Evolutionary conservation across 2,888 invertebrate genomes (phyloP), one percentile per base, ranked within the genome.

Genomic region (Magallana nippona): DNA sequence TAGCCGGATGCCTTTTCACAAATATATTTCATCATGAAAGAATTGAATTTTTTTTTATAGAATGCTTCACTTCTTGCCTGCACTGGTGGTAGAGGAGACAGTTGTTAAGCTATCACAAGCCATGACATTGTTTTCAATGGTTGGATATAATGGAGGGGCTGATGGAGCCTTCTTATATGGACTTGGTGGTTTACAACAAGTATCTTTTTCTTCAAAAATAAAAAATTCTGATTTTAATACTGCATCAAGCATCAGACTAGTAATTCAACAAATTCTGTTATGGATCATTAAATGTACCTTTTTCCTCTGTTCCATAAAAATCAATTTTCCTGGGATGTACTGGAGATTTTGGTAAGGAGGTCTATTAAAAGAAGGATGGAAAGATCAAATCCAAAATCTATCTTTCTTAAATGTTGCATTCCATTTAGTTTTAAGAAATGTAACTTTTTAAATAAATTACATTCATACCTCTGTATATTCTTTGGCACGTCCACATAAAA

Each of bases 51-150:
- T 60, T n/a, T 19, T 3, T n/a, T 10, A 60, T 60, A 19, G 0
- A 19, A 44, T 44, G 44, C 55, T 55, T 13, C n/a, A 19, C 8
- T n/a, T 10, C 57, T 79, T 79, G 22, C 19, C 27, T 57, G 56
- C 57, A 63, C 63, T 71, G 5, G 79, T 82, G 22, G 63, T 56
- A 3, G 83, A 81, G 55, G 85, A 83, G 32, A 83, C 82, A 2
- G 83, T 85, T 57, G 85, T 85, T 57, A 83, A 57, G 55, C 83
- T 83, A 71, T 82, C 83, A 58, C 83, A 82, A 71, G 82, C 83
- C 19, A 78, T 85, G 2, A 80, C 82, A 56, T 55, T 57, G 13
- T 57, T 8, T 17, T 71, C 19, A 27, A 82, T 55, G 17, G 55
- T 27, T 11, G 82, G 82, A 19, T 82, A 80, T 10, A 80, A 27